Conservation (phyloP, 2,888 invertebrate species). For the Stenodema calcarata region DNA sequence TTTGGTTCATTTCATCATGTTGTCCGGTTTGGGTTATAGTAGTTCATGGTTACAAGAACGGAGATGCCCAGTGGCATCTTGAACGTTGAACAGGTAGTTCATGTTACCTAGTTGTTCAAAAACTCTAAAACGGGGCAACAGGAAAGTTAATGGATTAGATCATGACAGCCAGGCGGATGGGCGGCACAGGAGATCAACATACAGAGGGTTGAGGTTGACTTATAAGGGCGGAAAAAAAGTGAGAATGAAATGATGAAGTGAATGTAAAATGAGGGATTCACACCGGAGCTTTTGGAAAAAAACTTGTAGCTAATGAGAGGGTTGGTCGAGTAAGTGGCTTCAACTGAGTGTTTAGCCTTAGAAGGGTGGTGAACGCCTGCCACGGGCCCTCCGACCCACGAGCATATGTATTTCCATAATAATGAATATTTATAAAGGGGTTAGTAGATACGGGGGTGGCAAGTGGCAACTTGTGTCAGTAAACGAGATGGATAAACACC, state of each 20-base stretch:
- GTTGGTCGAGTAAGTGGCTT: constrained; percentile 35
- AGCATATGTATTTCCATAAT: constrained; percentile 49
- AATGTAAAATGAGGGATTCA: constrained; percentile 39
- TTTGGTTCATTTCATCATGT: too few relatives aligned
- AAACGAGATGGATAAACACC: constrained; percentile 30
- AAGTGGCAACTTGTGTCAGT: constrained; percentile 41
- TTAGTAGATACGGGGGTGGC: neutral
- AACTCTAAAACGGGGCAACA: too few relatives aligned
- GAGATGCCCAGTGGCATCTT: too few relatives aligned
- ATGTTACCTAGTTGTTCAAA: too few relatives aligned
- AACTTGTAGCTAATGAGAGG: constrained; percentile 35
- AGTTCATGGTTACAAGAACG: too few relatives aligned
- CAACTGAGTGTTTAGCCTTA: constrained; percentile 41
- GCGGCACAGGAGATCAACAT: too few relatives aligned
- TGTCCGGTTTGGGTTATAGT: too few relatives aligned
- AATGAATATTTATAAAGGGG: constrained; percentile 48
- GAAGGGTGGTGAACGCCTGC: neutral
- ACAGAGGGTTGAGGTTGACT: neutral
- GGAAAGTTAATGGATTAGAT: too few relatives aligned
- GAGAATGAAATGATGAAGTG: constrained; percentile 17
- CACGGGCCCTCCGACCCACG: neutral
- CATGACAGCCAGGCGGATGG: too few relatives aligned
- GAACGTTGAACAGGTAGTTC: too few relatives aligned
- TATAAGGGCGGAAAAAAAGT: neutral
- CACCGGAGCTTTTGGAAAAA: constrained; percentile 6